phyloP scores from a whole-genome alignment of 2,797 vertebrate species.

The Silurus lanzhouensis region DNA sequence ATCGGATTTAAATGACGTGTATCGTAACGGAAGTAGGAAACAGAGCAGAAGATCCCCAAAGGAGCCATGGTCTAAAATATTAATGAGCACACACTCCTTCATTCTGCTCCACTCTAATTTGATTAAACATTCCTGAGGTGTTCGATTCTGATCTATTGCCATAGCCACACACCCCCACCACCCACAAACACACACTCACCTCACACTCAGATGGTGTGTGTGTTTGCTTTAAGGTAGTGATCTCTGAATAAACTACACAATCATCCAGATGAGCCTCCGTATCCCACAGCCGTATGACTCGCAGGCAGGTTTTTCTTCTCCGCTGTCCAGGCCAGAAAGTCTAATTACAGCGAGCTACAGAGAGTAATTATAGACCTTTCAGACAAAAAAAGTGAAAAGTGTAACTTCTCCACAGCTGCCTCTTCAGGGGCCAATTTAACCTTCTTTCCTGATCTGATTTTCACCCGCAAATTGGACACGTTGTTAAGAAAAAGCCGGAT shows the following conservation, averaged over 20 bases:
- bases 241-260: neutral
- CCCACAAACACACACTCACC: no score
- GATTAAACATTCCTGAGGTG: conserved; percentile 55
- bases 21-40: conserved; percentile 19
- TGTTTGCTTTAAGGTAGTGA: conserved; percentile 16
- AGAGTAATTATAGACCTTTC: conserved; percentile 41
- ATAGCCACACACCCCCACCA: no score
- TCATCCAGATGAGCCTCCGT: neutral
- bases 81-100: conserved; percentile 26
- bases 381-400: conserved; percentile 30
- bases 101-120: conserved; percentile 33
- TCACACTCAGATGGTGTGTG: neutral
- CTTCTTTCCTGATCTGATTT: neutral
- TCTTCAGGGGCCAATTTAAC: conserved; percentile 27
- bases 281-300: conserved; percentile 3
- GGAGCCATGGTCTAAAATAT: conserved; percentile 31
- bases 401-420: conserved; percentile 9
- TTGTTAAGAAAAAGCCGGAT: neutral
- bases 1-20: conserved; percentile 8
- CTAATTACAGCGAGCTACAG: conserved; percentile 34
- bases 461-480: conserved; percentile 7
- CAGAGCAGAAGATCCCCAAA: conserved; percentile 26
- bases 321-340: conserved; percentile 21
- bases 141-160: conserved; percentile 47
- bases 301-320: conserved; percentile 20